Base-by-base conservation (phyloP, 2,113 vertebrate genomes). In the Burhinus bistriatus region DNA sequence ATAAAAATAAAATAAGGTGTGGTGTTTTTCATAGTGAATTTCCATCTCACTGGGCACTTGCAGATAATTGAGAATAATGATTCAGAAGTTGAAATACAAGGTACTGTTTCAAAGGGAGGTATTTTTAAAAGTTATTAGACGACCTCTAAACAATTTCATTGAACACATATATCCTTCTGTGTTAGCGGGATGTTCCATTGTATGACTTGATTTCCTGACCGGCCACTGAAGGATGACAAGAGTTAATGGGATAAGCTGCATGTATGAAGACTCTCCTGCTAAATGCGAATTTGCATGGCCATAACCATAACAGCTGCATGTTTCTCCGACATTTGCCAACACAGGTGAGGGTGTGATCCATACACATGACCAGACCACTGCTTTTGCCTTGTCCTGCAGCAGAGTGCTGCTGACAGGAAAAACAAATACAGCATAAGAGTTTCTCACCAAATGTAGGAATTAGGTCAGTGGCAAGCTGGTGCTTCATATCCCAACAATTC, bases 1-100 rank as follows among this genome's bases (percentile, higher is more conserved):
- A 88, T 78, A 75, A 95, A 95, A 94, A 82, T 42, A 90, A 42
- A 94, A 45, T 94, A 76, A 82, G 21, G 42, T 90, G 64, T 90
- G 55, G 59, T 93, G 86, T 86, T 85, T 96, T 87, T 90, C 85
- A 90, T 83, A 61, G 94, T 85, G 80, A 95, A 75, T 93, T 97
- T 90, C 47, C 30, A 49, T 78, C 68, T 93, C 55, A 59, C 26
- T 79, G 66, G 75, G 34, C 66, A 90, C 62, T 94, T 75, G 71
- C 23, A 86, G 59, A 44, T 90, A 81, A 70, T 78, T 90, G 64
- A 80, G 75, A 81, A 83, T 55, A 89, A 65, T 68, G 55, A 76
- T 75, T 93, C 58, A 87, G 44, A 80, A 72, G 38, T 55, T 85
- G 61, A 88, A 88, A 93, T 44, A 26, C 40, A 85, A 75, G 44